phyloP scores from a whole-genome alignment of 2,888 invertebrate species.

The Lottia gigantea region DNA sequence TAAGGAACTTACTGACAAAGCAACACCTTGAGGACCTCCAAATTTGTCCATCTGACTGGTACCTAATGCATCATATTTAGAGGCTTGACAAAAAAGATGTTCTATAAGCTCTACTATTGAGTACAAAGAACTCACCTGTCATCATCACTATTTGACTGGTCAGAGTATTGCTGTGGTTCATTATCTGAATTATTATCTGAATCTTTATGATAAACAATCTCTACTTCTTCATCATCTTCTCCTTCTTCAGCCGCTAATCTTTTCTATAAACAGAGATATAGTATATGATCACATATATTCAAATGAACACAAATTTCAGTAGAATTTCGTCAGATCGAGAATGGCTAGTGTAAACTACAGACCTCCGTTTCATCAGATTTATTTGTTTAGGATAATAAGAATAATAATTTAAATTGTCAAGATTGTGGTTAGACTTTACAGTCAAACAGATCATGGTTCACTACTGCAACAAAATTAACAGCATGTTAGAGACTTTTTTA shows the following conservation, averaged over 20 bases:
- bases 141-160: neutral
- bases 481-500: conserved; percentile 13
- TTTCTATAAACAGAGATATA: conserved; percentile 21
- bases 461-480: neutral
- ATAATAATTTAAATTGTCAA: too few species aligned
- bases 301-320: too few species aligned
- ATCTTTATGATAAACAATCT: conserved; percentile 12
- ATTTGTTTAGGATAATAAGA: too few species aligned
- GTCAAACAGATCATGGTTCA: conserved; percentile 1
- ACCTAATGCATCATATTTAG: too few species aligned
- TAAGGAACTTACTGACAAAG: too few species aligned
- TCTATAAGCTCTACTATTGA: neutral
- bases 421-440: neutral
- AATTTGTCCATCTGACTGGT: too few species aligned
- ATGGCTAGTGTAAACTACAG: too few species aligned
- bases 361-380: conserved; percentile 1
- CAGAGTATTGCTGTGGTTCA: neutral
- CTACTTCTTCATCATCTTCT: conserved; percentile 19
- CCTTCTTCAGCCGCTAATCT: conserved; percentile 20
- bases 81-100: neutral
- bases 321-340: too few species aligned
- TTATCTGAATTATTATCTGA: neutral
- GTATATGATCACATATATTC: too few species aligned
- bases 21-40: too few species aligned
- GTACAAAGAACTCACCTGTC: neutral